Evolutionary conservation across 2,797 vertebrate species (phyloP), one percentile per base, ranked within the genome.

Genomic region (Gymnothorax javanicus): DNA sequence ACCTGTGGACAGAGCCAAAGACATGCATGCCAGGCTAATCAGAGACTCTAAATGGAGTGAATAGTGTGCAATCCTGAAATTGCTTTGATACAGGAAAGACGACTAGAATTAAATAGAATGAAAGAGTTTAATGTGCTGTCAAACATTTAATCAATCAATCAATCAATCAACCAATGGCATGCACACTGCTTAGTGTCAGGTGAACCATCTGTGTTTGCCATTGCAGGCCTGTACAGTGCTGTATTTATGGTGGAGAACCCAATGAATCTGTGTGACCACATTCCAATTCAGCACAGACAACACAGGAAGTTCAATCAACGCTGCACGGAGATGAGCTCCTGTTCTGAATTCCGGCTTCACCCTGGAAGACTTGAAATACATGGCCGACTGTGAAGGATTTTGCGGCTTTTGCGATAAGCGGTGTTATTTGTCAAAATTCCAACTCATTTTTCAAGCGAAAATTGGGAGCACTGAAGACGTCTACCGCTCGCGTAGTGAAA

Each of bases 401-500:
- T 52, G 83, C 43, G n/a, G 58, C 62, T 81, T 89, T 77, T 73
- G 67, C 1, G 3, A 77, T 82, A 75, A 87, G 33, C 52, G 75
- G 20, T 3, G 59, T 85, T 81, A 25, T 82, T 73, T 83, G 2
- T 50, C 13, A 20, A 87, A 88, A 23, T 59, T 69, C 60, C 7
- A n/a, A 9, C 60, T 83, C 25, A 23, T 86, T 67, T 79, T 58
- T 17, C 2, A 27, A 83, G 25, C 56, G 33, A 20, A 82, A 82
- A 67, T 67, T 33, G 60, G 62, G 83, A 89, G 90, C 75, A 20
- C 54, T 75, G 73, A 79, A 71, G 50, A 25, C 73, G 91, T 90
- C 89, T 87, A 84, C 33, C 62, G 43, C 88, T 69, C 9, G 50
- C 87, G 87, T 84, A 86, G 84, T 89, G 88, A 67, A 89, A 43